A percentile compares a stretch with the other conserved stretches of the same genome.
Evolutionary conservation across 2,797 vertebrate genomes (phyloP).

Genomic region (Danio jaintianensis): DNA sequence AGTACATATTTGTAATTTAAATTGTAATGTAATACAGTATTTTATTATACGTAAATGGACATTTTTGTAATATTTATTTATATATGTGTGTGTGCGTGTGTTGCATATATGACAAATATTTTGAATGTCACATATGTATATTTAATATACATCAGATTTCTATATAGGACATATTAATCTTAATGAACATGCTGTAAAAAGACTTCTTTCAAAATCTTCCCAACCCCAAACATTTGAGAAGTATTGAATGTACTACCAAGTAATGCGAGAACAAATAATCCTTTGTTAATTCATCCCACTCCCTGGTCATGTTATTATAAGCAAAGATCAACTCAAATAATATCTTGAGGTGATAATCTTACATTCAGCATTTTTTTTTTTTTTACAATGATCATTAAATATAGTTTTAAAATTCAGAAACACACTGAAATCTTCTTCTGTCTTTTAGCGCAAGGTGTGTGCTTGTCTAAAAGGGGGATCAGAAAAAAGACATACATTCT

Average conservation of each 20-base stretch:
- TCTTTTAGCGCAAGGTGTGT: not conserved
- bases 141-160: no score
- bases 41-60: no score
- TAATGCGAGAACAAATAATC: not conserved
- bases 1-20: no score
- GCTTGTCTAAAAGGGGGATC: not conserved
- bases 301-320: not conserved
- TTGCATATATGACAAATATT: no score
- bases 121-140: no score
- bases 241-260: not conserved
- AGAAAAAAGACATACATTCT: not conserved
- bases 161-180: not conserved
- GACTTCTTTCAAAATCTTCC: not conserved
- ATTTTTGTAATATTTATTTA: no score
- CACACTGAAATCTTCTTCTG: not conserved
- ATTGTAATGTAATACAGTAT: no score
- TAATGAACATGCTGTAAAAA: not conserved
- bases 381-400: not conserved
- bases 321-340: conserved; percentile 4
- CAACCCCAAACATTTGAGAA: not conserved
- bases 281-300: conserved; percentile 4
- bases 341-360: not conserved
- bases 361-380: not conserved
- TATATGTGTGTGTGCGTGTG: no score
- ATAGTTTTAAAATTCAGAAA: not conserved